Evolutionary conservation across 2,888 invertebrate genomes (phyloP).

Genomic region (Opisthograptis luteolata): DNA sequence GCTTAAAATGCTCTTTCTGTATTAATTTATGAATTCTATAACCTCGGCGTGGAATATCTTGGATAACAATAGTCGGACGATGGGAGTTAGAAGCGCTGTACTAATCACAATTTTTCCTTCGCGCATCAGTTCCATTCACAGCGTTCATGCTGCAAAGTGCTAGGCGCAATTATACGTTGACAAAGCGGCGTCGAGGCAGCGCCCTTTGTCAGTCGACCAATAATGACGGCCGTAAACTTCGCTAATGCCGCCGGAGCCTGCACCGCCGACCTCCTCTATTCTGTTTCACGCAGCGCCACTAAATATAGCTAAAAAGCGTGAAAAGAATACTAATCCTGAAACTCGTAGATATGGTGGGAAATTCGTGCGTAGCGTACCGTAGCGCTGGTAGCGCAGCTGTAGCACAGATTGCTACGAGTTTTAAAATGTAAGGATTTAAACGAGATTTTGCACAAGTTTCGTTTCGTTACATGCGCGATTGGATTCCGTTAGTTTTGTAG

Average conservation of each 20-base stretch:
- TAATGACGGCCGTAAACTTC: conserved; percentile 72
- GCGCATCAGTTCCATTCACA: conserved; percentile 24
- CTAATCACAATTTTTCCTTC: conserved; percentile 33
- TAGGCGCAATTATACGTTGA: conserved; percentile 64
- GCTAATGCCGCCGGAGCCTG: conserved; percentile 69
- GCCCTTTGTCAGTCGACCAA: conserved; percentile 70
- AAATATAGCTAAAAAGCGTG: conserved; percentile 27
- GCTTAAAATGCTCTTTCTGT: too few species aligned
- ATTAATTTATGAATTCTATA: too few species aligned
- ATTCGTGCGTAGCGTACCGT: conserved; percentile 36
- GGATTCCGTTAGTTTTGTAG: too few species aligned
- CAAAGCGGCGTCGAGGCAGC: conserved; percentile 53
- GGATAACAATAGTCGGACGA: too few species aligned
- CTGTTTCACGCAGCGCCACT: conserved; percentile 6
- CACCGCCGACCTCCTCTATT: conserved; percentile 31
- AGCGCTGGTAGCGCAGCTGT: conserved; percentile 19
- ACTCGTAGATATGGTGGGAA: conserved; percentile 35
- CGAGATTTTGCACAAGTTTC: conserved; percentile 2
- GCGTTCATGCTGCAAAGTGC: conserved; percentile 25
- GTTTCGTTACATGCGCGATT: too few species aligned
- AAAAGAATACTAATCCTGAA: conserved; percentile 35
- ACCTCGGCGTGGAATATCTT: too few species aligned
- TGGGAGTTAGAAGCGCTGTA: too few species aligned
- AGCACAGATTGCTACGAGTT: conserved; percentile 23
- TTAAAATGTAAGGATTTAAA: conserved; percentile 5